Base-by-base conservation (phyloP, 2,888 invertebrate genomes). In the Microplitis deprimator region DNA sequence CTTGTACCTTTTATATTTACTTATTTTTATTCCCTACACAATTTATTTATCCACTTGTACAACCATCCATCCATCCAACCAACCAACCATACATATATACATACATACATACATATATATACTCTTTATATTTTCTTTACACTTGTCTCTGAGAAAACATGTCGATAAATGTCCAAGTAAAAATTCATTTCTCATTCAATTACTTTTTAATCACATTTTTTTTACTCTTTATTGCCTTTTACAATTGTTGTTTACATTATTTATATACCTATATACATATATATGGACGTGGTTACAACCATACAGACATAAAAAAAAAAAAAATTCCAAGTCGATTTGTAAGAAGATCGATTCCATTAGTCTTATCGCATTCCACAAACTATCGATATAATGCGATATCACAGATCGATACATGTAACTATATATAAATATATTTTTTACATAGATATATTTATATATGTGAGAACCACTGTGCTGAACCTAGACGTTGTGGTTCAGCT, bases 381-480 rank as follows among this genome's bases (percentile, higher is more conserved):
- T 50, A 50, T 50, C 50, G 50, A 50, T 50, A 50, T 13, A 50
- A 50, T 13, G 41, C 40, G 69, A 39, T 69, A 69, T 69, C 69
- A 69, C 13, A 50, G 50, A 50, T 50, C 13, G 50, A 50, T 50
- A 50, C 50, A 50, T 50, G 29, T 17, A 13, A 3, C 5, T 40
- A 68, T 68, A 62, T n/a, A 68, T 39, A 16, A 5, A 68, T 39
- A 40, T 16, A 10, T 41, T 41, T 50, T 40, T 13, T 16, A 62
- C 20, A 68, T 40, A 16, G 3, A 68, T 39, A 40, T 16, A 8
- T 41, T 41, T 50, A 16, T 17, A 59, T 61, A 38, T 76, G 82
- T 88, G 87, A 87, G 88, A 81, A 82, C 84, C 87, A 70, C 87
- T 87, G 86, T 59, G 13, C 13, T 50, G 50, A 5, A 72, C 59